These are phyloP conservation scores for Mythimna lalbum DNA, from an alignment of 2,888 invertebrate species.

Conservation along the genomic window DNA sequence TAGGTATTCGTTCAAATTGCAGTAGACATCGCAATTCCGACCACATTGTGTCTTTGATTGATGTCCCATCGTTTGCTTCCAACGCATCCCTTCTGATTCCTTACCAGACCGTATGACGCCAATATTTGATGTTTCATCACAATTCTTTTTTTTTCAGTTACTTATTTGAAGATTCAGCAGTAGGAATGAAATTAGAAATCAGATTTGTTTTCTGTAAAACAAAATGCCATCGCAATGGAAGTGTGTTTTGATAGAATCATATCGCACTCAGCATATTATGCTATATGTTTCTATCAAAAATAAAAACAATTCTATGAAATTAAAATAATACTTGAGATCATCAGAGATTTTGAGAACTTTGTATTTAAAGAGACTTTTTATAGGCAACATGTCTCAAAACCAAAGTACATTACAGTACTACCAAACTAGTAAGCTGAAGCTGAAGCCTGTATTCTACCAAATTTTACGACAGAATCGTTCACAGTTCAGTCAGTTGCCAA, in stretches of 20 bases:
- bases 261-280: no score
- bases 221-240: neutral
- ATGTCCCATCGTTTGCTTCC: slow-evolving; percentile 11
- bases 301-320: no score
- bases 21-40: slow-evolving; percentile 1
- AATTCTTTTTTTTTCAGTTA: slow-evolving; percentile 16
- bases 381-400: no score
- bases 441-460: no score
- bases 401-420: no score
- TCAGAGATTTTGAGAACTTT: no score
- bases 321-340: no score
- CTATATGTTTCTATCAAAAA: no score
- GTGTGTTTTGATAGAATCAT: neutral
- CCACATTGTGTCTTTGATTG: slow-evolving; percentile 19
- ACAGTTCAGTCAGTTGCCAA: no score
- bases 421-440: no score
- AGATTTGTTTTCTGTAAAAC: neutral
- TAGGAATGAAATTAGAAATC: neutral
- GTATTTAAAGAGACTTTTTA: no score
- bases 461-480: no score
- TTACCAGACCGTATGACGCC: slow-evolving; percentile 12
- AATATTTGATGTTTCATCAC: slow-evolving; percentile 17
- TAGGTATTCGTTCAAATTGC: slow-evolving; percentile 16
- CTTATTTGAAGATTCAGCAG: neutral
- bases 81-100: slow-evolving; percentile 27